These are phyloP conservation scores for Leucoraja ocellata DNA, from an alignment of 2,797 vertebrate species.

Conservation along the genomic window DNA sequence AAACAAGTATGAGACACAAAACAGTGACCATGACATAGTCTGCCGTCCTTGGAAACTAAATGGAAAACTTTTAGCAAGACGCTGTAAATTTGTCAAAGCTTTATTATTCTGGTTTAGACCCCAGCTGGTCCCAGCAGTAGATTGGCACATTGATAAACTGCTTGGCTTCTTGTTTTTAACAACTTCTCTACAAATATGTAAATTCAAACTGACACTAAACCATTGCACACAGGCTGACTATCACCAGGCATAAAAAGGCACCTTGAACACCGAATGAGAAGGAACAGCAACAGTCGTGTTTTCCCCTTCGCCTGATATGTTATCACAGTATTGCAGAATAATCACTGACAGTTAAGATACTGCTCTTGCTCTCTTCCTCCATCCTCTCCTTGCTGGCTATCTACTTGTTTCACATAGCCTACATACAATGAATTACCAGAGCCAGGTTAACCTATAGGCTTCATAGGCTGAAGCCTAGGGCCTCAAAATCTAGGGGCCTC, in stretches of 20 bases:
- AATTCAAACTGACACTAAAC: background rate
- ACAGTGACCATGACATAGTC: background rate
- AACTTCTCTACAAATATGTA: background rate
- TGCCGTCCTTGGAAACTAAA: constrained; percentile 17
- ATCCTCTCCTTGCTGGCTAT: background rate
- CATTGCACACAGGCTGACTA: background rate
- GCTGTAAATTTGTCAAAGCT: constrained; percentile 10
- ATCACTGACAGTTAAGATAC: background rate
- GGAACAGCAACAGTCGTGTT: background rate
- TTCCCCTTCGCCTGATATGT: background rate
- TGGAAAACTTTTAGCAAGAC: background rate
- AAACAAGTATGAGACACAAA: background rate
- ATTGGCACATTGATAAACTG: constrained; percentile 15
- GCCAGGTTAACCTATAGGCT: too few species aligned
- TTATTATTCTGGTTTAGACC: constrained; percentile 13
- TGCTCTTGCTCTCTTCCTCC: background rate
- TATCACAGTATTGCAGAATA: background rate
- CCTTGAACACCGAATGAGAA: background rate
- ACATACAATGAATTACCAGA: too few species aligned
- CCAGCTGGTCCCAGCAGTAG: constrained; percentile 13
- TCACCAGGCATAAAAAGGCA: constrained; percentile 7
- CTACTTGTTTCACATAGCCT: too few species aligned
- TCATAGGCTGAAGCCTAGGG: too few species aligned
- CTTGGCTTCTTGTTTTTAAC: constrained; percentile 27
- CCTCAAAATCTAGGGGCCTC: too few species aligned